These are phyloP conservation scores for Leiothrix lutea DNA, from an alignment of 2,113 vertebrate species.

Conservation along the genomic window DNA sequence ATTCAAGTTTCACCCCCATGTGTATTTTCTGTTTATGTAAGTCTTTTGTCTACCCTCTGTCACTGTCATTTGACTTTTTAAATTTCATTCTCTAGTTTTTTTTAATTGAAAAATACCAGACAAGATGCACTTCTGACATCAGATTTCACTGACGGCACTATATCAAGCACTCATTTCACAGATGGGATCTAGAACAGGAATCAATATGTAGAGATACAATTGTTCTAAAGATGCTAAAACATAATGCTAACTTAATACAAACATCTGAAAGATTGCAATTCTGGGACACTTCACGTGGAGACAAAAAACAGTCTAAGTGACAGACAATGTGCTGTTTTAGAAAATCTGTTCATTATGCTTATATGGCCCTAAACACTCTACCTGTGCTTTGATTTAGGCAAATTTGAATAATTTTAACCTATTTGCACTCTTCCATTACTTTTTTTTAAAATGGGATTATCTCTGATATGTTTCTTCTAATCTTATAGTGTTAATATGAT, in stretches of 20 bases:
- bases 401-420: neutral
- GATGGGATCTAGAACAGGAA: neutral
- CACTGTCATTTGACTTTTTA: neutral
- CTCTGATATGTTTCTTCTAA: neutral
- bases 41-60: neutral
- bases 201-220: accelerated
- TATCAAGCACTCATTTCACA: neutral
- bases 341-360: neutral
- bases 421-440: neutral
- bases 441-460: neutral
- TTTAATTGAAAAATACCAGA: neutral
- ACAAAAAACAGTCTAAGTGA: neutral
- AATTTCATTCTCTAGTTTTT: neutral
- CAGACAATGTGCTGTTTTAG: neutral
- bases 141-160: neutral
- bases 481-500: neutral
- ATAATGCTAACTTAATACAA: neutral
- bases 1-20: neutral
- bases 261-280: neutral
- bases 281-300: neutral
- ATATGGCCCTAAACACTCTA: neutral
- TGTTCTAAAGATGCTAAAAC: neutral
- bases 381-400: neutral
- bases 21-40: neutral
- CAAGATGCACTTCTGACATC: neutral